Evolutionary conservation across 2,888 invertebrate species (phyloP).

Genomic region (Pseudococcus jackbeardsleyi): DNA sequence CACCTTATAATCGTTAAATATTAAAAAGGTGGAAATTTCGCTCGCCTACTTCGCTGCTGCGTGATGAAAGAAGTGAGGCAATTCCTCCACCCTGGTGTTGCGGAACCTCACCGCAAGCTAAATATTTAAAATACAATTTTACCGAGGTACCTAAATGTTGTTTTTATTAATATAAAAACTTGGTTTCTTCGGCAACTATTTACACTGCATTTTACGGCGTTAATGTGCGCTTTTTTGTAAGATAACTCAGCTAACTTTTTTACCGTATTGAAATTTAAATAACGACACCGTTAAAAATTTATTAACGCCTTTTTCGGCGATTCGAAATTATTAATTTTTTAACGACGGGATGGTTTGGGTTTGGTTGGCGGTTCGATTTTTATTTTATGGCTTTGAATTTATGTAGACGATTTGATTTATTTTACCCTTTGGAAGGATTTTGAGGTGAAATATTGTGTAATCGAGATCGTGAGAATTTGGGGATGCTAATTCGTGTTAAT

Average conservation of each 20-base stretch:
- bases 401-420: not conserved
- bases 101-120: not conserved
- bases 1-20: slow-evolving; percentile 28
- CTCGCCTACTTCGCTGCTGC: not conserved
- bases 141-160: slow-evolving; percentile 37
- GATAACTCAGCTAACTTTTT: slow-evolving; percentile 16
- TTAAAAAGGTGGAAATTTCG: slow-evolving; percentile 16
- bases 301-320: slow-evolving; percentile 31
- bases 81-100: not conserved
- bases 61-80: not conserved
- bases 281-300: slow-evolving; percentile 46
- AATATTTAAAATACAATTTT: slow-evolving; percentile 51
- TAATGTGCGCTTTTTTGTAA: slow-evolving; percentile 23
- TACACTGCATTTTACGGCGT: slow-evolving; percentile 38
- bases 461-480: too few species aligned
- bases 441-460: too few species aligned
- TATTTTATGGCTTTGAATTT: not conserved
- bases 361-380: not conserved
- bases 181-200: slow-evolving; percentile 12
- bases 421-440: not conserved
- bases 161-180: slow-evolving; percentile 43
- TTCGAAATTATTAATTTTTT: slow-evolving; percentile 15
- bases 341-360: not conserved
- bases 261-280: slow-evolving; percentile 22
- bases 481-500: too few species aligned